These are phyloP conservation scores for Luscinia luscinia DNA, from an alignment of 2,797 vertebrate species.

Conservation along the genomic window DNA sequence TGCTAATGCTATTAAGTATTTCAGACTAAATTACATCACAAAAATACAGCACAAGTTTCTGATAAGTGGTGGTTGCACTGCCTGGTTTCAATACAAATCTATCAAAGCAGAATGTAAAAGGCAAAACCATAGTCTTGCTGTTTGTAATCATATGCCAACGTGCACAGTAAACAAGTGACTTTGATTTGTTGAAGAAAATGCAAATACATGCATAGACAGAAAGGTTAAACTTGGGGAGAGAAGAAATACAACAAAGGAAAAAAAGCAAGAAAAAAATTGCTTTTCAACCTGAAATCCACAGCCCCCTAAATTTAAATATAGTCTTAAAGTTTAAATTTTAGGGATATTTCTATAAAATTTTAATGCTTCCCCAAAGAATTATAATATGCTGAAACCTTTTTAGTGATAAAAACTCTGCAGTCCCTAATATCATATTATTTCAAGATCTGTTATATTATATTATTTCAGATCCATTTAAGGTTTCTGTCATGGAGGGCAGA, in stretches of 20 bases:
- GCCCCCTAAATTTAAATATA: not conserved
- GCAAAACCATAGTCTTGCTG: not conserved
- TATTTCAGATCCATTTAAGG: not conserved
- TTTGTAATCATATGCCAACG: not conserved
- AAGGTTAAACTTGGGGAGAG: not conserved
- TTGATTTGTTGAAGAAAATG: not conserved
- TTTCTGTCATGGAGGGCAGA: not conserved
- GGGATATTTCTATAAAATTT: not conserved
- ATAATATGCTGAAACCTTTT: not conserved
- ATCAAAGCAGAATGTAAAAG: not conserved
- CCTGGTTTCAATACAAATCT: not conserved
- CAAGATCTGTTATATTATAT: not conserved
- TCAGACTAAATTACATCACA: conserved; percentile 45
- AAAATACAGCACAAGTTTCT: not conserved
- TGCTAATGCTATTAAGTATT: conserved; percentile 70
- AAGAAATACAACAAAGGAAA: not conserved
- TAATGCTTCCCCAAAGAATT: not conserved
- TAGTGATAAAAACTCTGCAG: not conserved
- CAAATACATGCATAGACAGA: not conserved
- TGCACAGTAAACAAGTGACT: not conserved
- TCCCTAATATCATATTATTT: not conserved
- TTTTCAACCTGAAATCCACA: not conserved
- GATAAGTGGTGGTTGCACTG: not conserved
- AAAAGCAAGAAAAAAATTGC: not conserved
- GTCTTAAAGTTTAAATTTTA: not conserved